Evolutionary conservation across 1,140 invertebrate genomes (phyloP).

Genomic region (Heliconius melpomene): DNA sequence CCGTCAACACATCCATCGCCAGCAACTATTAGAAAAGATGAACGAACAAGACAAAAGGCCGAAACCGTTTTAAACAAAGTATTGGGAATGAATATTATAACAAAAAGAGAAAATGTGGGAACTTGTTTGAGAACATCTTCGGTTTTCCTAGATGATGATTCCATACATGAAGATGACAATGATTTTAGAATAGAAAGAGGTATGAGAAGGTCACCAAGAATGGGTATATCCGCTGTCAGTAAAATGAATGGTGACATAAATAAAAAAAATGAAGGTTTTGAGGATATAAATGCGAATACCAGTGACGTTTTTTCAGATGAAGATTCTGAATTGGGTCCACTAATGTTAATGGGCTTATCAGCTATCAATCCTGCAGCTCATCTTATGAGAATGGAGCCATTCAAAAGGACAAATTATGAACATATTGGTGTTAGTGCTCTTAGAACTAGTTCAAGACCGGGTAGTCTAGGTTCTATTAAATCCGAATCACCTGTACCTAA

Average conservation of each 20-base stretch:
- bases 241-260: slow-evolving; percentile 77
- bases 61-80: slow-evolving; percentile 77
- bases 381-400: slow-evolving; percentile 83
- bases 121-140: slow-evolving; percentile 72
- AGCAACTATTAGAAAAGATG: slow-evolving; percentile 62
- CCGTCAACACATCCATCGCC: slow-evolving; percentile 60
- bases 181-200: slow-evolving; percentile 74
- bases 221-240: slow-evolving; percentile 73
- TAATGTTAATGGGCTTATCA: slow-evolving; percentile 84
- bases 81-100: slow-evolving; percentile 76
- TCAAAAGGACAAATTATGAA: slow-evolving; percentile 55
- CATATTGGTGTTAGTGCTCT: slow-evolving; percentile 39
- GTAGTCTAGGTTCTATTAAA: slow-evolving; percentile 63
- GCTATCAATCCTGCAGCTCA: slow-evolving; percentile 84
- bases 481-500: slow-evolving; percentile 82
- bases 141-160: slow-evolving; percentile 75
- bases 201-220: slow-evolving; percentile 68
- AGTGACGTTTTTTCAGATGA: slow-evolving; percentile 73
- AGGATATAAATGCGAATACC: slow-evolving; percentile 65
- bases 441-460: slow-evolving; percentile 61
- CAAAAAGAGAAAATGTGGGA: slow-evolving; percentile 73
- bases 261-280: slow-evolving; percentile 63
- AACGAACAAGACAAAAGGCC: slow-evolving; percentile 74
- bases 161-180: slow-evolving; percentile 70
- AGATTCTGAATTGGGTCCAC: slow-evolving; percentile 82